These are phyloP conservation scores for Esox masquinongy DNA, from an alignment of 2,797 vertebrate genomes.

Conservation along the genomic window DNA sequence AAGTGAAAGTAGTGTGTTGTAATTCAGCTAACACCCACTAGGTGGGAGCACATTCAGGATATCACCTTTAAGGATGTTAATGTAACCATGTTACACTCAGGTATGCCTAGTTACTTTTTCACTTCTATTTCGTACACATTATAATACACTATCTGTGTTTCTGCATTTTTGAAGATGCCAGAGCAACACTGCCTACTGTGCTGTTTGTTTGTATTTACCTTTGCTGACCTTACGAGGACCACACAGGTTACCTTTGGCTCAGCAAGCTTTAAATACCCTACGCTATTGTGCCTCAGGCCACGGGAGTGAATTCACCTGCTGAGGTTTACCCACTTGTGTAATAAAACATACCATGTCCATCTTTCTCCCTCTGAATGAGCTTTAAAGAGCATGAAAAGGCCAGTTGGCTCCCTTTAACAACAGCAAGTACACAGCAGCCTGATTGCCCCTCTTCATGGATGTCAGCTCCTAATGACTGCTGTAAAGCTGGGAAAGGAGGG, in stretches of 20 bases:
- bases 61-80: neutral
- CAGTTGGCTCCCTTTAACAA: slow-evolving; percentile 59
- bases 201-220: slow-evolving; percentile 72
- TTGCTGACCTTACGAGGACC: slow-evolving; percentile 72
- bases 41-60: too few relatives aligned
- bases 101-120: neutral
- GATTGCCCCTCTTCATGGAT: slow-evolving; percentile 54
- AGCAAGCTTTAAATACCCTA: slow-evolving; percentile 64
- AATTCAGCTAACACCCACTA: too few relatives aligned
- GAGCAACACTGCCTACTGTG: slow-evolving; percentile 18
- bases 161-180: neutral
- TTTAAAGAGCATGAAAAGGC: slow-evolving; percentile 70
- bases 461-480: slow-evolving; percentile 74
- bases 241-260: slow-evolving; percentile 53
- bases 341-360: slow-evolving; percentile 57
- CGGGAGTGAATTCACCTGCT: slow-evolving; percentile 60
- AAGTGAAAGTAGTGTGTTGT: too few relatives aligned
- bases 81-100: neutral
- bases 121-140: neutral
- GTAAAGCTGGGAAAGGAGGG: slow-evolving; percentile 55
- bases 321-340: slow-evolving; percentile 64
- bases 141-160: neutral
- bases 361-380: slow-evolving; percentile 67
- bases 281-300: slow-evolving; percentile 42
- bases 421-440: slow-evolving; percentile 61